A percentile compares a stretch with the other conserved stretches of the same genome.
Evolutionary conservation across 2,113 vertebrate genomes (phyloP).

Genomic region (Otolemur garnettii): DNA sequence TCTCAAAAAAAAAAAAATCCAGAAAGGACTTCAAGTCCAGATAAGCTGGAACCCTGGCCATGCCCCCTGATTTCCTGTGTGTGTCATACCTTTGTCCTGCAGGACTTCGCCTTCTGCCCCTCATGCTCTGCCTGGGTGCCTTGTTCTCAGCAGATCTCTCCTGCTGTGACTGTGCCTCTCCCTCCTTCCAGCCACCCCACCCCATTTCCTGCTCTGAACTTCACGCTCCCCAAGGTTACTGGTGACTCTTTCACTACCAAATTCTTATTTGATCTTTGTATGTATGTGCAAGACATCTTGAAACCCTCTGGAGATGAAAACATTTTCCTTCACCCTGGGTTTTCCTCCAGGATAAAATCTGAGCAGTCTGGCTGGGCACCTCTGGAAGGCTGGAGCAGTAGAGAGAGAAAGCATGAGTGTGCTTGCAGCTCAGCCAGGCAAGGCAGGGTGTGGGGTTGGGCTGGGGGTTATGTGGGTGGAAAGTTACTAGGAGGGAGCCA

Average conservation of each 20-base stretch:
- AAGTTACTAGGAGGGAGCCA: conserved; percentile 50
- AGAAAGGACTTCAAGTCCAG: background rate
- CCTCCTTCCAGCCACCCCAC: background rate
- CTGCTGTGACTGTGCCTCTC: background rate
- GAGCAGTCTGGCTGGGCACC: background rate
- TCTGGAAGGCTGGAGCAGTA: background rate
- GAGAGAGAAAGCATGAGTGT: background rate
- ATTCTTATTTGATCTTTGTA: background rate
- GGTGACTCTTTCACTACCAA: background rate
- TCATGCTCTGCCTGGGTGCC: background rate
- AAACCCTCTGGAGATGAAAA: background rate
- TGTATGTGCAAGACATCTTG: background rate
- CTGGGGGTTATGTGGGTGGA: background rate
- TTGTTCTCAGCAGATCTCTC: background rate
- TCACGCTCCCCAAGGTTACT: accelerated
- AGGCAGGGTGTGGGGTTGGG: background rate
- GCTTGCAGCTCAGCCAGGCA: background rate
- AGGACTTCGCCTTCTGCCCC: background rate
- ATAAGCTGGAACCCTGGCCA: background rate
- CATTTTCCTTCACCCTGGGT: background rate
- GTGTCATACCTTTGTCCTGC: background rate
- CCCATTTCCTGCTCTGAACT: background rate
- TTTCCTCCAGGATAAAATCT: background rate
- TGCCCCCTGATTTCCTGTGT: background rate
- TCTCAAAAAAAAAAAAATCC: too few relatives aligned